Conservation (phyloP, 2,888 invertebrate species). For the Leptodirus hochenwartii region DNA sequence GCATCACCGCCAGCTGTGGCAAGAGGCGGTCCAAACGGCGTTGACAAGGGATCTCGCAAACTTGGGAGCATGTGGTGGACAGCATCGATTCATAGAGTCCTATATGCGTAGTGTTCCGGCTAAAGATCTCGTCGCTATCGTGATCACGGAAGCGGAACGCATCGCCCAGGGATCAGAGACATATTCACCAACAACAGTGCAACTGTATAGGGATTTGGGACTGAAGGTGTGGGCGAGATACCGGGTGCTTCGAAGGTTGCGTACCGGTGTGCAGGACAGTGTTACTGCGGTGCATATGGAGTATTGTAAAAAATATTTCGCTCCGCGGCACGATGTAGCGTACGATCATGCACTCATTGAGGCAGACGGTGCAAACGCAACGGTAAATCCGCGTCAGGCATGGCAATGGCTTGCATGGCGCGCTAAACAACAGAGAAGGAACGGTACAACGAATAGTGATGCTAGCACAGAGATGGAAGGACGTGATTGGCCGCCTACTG, state of each 20-base stretch:
- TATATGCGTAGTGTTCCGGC: slow-evolving; percentile 23
- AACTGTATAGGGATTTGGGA: slow-evolving; percentile 49
- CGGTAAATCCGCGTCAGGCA: slow-evolving; percentile 42
- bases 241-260: slow-evolving; percentile 44
- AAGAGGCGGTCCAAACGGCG: slow-evolving; percentile 36
- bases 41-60: slow-evolving; percentile 51
- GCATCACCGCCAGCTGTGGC: slow-evolving; percentile 49
- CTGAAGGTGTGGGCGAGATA: slow-evolving; percentile 46
- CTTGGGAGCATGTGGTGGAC: slow-evolving; percentile 40
- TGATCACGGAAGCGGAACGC: slow-evolving; percentile 48
- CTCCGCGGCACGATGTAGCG: slow-evolving; percentile 16
- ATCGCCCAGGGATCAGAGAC: slow-evolving; percentile 63
- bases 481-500: slow-evolving; percentile 45
- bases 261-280: slow-evolving; percentile 47
- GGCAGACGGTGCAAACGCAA: no score
- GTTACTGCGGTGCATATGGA: no score
- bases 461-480: slow-evolving; percentile 24
- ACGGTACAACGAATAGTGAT: slow-evolving; percentile 13
- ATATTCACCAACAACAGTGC: slow-evolving; percentile 50
- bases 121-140: slow-evolving; percentile 36
- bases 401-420: slow-evolving; percentile 51
- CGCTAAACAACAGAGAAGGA: slow-evolving; percentile 14
- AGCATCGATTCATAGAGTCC: slow-evolving; percentile 24
- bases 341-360: no score
- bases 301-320: slow-evolving; percentile 31